Percentiles rank a stretch among this genome's conserved stretches.
Conservation (phyloP, 1,140 invertebrate genomes). For the Cotesia chilonis region DNA sequence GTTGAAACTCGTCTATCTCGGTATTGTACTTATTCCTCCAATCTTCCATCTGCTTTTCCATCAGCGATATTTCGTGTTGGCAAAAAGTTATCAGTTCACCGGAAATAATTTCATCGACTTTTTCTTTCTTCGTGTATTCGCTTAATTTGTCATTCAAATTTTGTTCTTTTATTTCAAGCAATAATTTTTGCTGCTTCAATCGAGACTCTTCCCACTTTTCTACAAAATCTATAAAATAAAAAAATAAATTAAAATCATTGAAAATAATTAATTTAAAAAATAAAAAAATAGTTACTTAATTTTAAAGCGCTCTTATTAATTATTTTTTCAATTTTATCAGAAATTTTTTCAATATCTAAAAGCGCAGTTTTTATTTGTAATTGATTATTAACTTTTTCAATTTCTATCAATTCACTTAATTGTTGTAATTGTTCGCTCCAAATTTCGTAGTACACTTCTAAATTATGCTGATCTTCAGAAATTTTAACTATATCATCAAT, state of each 20-base stretch:
- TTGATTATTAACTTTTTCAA: slow-evolving; percentile 36
- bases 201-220: slow-evolving; percentile 47
- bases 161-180: slow-evolving; percentile 37
- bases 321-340: slow-evolving; percentile 36
- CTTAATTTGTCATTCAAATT: slow-evolving; percentile 39
- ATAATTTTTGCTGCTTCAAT: slow-evolving; percentile 45
- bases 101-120: slow-evolving; percentile 44
- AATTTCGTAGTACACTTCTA: slow-evolving; percentile 46
- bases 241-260: no score
- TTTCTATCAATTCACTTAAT: slow-evolving; percentile 39
- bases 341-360: slow-evolving; percentile 21
- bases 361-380: slow-evolving; percentile 33
- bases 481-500: slow-evolving; percentile 45
- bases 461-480: slow-evolving; percentile 41
- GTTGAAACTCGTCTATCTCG: slow-evolving; percentile 45
- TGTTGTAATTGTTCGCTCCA: slow-evolving; percentile 43
- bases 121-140: slow-evolving; percentile 35
- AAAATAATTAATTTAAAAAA: background rate
- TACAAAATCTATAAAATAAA: slow-evolving; percentile 35
- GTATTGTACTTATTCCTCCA: slow-evolving; percentile 50
- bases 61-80: slow-evolving; percentile 37
- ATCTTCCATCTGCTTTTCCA: slow-evolving; percentile 44
- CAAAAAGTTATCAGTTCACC: slow-evolving; percentile 42
- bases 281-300: slow-evolving; percentile 33
- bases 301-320: slow-evolving; percentile 40